Evolutionary conservation across 2,888 invertebrate species (phyloP).

Genomic region (Pterobdella sp.): DNA sequence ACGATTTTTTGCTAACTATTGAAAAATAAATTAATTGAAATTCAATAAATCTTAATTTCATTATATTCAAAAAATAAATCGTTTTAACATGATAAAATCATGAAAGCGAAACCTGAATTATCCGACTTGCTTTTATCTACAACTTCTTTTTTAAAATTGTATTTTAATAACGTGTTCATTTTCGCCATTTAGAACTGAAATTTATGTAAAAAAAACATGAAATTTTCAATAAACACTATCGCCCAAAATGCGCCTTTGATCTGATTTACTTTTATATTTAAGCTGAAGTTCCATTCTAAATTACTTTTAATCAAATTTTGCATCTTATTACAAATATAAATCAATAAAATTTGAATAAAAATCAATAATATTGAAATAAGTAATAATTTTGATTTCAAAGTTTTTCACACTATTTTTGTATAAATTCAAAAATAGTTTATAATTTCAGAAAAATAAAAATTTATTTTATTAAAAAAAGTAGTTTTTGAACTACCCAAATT

Average conservation of each 20-base stretch:
- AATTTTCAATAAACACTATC: not conserved
- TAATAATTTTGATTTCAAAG: too few species aligned
- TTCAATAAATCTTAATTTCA: not conserved
- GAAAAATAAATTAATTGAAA: not conserved
- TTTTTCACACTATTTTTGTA: too few species aligned
- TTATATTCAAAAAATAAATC: not conserved
- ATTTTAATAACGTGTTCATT: not conserved
- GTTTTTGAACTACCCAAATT: too few species aligned
- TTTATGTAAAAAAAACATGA: not conserved
- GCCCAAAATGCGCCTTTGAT: not conserved
- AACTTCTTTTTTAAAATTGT: constrained; percentile 13
- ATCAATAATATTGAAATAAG: too few species aligned
- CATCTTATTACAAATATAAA: too few species aligned
- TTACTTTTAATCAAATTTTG: too few species aligned
- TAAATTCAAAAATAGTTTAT: too few species aligned
- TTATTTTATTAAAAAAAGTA: too few species aligned
- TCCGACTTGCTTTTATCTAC: not conserved
- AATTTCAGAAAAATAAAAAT: too few species aligned
- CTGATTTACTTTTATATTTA: too few species aligned
- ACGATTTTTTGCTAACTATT: not conserved
- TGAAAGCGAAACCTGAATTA: not conserved
- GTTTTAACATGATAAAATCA: not conserved
- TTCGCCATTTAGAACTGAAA: not conserved
- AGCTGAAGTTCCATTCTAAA: too few species aligned
- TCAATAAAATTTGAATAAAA: too few species aligned